These are phyloP conservation scores for Puntigrus tetrazona DNA, from an alignment of 2,113 vertebrate species.

Conservation along the genomic window DNA sequence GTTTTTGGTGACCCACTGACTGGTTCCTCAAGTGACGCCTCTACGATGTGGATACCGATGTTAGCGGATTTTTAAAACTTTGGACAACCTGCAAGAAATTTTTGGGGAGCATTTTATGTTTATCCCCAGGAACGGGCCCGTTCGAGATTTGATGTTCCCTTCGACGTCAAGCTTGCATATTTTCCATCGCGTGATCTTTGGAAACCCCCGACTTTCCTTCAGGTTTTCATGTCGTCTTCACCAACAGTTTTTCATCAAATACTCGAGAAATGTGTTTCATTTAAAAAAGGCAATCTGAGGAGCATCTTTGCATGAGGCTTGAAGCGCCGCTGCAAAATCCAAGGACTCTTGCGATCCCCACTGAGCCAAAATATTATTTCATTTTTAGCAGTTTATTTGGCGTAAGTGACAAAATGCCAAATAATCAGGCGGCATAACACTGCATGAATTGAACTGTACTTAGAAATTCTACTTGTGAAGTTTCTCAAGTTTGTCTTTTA, in stretches of 20 bases:
- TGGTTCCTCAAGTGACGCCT: background rate
- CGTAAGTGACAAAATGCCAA: background rate
- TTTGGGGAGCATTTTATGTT: conserved; percentile 53
- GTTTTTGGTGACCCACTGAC: background rate
- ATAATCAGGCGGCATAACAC: background rate
- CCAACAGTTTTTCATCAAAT: background rate
- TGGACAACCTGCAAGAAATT: background rate
- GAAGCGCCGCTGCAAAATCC: background rate
- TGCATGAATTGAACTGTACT: background rate
- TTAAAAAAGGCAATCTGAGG: background rate
- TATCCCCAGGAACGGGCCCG: conserved; percentile 9
- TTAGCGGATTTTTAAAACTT: background rate
- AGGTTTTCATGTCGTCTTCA: background rate
- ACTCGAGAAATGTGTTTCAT: background rate
- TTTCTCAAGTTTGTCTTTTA: background rate
- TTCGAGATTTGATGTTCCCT: background rate
- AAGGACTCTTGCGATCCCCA: background rate
- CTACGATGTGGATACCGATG: background rate
- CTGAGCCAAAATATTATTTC: background rate
- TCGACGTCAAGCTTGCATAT: background rate
- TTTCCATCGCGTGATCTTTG: background rate
- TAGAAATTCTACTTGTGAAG: background rate
- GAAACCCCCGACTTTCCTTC: background rate
- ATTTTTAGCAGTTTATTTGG: background rate
- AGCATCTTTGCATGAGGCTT: background rate